Evolutionary conservation across 2,113 vertebrate species (phyloP).

Genomic region (Bucco capensis): DNA sequence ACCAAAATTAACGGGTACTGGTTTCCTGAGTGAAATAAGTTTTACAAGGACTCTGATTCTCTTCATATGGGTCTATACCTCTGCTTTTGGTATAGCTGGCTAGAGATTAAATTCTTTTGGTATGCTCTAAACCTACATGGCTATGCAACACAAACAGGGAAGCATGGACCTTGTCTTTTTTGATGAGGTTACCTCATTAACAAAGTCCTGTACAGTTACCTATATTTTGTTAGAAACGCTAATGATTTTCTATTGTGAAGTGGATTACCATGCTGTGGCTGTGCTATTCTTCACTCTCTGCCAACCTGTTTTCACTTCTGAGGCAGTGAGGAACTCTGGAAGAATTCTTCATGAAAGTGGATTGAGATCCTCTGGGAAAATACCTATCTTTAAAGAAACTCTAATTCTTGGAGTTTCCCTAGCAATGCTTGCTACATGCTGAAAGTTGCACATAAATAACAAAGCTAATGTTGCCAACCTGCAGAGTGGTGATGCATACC

Average conservation of each 20-base stretch:
- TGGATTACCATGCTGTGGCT: constrained; percentile 9
- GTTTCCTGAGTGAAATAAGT: neutral
- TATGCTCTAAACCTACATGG: neutral
- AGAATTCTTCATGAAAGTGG: neutral
- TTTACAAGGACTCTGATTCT: neutral
- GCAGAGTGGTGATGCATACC: neutral
- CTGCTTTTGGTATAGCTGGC: neutral
- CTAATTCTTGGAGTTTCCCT: neutral
- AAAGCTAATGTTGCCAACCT: neutral
- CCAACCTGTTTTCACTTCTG: neutral
- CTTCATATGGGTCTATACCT: neutral
- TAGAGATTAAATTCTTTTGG: neutral
- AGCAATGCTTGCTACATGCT: neutral
- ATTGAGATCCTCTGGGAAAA: neutral
- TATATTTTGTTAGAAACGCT: neutral
- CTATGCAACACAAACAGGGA: neutral
- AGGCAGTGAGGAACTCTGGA: neutral
- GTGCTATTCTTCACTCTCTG: neutral
- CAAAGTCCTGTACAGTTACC: neutral
- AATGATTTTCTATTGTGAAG: neutral
- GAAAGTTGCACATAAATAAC: neutral
- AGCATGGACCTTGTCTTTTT: neutral
- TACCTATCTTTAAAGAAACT: neutral
- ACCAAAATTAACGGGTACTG: neutral
- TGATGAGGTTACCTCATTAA: neutral